phyloP scores from a whole-genome alignment of 2,113 vertebrate species.

The Nipponia nippon region DNA sequence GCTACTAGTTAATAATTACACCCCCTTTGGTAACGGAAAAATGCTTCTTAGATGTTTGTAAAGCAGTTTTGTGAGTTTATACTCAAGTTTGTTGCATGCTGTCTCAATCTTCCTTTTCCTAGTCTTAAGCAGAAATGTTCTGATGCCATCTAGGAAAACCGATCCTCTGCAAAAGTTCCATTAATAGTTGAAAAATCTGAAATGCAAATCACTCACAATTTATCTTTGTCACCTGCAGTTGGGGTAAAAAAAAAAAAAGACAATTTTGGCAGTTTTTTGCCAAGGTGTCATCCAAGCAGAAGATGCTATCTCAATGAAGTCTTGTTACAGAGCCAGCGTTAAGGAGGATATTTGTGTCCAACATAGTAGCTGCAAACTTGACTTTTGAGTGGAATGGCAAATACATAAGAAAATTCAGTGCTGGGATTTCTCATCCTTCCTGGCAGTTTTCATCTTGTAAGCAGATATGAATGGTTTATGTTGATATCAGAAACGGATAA shows the following conservation, averaged over 20 bases:
- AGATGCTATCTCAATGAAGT: background rate
- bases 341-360: background rate
- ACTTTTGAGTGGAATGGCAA: background rate
- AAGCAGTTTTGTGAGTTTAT: background rate
- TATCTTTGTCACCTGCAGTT: background rate
- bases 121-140: background rate
- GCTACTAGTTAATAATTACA: background rate
- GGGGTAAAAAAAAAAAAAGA: too few relatives aligned
- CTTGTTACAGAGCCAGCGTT: background rate
- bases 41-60: background rate
- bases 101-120: background rate
- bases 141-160: background rate
- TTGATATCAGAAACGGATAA: background rate
- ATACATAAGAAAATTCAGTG: background rate
- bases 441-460: background rate
- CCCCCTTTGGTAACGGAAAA: background rate
- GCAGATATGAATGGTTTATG: background rate
- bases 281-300: background rate
- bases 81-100: background rate
- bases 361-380: background rate
- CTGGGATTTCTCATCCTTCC: background rate
- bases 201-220: background rate
- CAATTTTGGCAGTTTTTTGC: background rate
- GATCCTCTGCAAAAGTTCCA: background rate
- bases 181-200: background rate